Base-by-base conservation (phyloP, 1,140 invertebrate species). In the Neelides sp. region DNA sequence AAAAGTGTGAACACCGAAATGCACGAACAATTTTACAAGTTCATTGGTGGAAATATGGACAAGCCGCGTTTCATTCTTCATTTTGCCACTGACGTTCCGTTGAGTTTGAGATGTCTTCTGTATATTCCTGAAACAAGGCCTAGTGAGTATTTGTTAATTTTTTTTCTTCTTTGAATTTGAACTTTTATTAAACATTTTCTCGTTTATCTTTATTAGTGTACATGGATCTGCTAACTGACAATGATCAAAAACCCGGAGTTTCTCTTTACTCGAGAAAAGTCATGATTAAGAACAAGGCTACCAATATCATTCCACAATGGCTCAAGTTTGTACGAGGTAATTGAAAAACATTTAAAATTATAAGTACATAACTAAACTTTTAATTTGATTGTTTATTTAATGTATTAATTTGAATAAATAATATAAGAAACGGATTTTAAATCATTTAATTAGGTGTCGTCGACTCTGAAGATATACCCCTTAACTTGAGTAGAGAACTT, bases 401-500 rank as follows among this genome's bases (percentile, higher is more conserved):
- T 36, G 55, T 15, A 35, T 12, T 8, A 40, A 2, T 34, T 22
- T 47, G 13, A 17, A 45, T 19, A n/a, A 22, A n/a, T n/a, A 34
- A n/a, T 48, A 37, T 48, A 23, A 36, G 51, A 37, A 50, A 42
- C 28, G 17, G 27, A 45, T 45, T 50, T 55, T 48, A 50, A 52
- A 51, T 55, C 49, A 39, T 67, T 65, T 20, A 20, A 19, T 26
- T 59, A 80, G 82, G 93, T 65, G 91, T 97, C 22, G 88, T 97
- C 7, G 93, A 97, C 71, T 94, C 88, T 4, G 93, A 97, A 74
- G 93, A 98, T 65, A 96, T 98, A 73, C 94, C 93, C 8, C 72
- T 98, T 17, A 97, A 98, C 77, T 73, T 98, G 35, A 95, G 90
- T 63, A 73, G 94, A 65, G 94, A 98, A 69, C 71, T 98, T 34